phyloP scores from a whole-genome alignment of 2,113 vertebrate genomes.

The Sorex fumeus region DNA sequence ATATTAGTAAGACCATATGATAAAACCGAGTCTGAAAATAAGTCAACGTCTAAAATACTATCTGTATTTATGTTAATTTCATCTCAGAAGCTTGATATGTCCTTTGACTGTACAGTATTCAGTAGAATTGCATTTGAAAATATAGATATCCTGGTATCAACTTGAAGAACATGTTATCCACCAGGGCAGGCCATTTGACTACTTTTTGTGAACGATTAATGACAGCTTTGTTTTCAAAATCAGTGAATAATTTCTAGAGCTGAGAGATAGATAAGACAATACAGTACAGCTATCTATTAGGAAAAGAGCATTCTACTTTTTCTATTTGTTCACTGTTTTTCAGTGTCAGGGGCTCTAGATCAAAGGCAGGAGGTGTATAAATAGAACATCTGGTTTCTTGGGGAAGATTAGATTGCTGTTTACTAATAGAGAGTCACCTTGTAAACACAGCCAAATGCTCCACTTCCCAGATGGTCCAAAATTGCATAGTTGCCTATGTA shows the following conservation, averaged over 20 bases:
- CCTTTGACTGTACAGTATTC: background rate
- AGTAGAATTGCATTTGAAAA: background rate
- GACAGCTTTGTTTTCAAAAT: background rate
- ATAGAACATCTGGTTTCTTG: background rate
- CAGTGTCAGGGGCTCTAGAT: background rate
- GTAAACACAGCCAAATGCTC: slow-evolving; percentile 95
- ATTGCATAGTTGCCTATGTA: slow-evolving; percentile 92
- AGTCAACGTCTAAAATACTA: background rate
- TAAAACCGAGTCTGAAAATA: slow-evolving; percentile 27
- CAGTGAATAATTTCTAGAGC: background rate
- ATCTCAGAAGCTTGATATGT: background rate
- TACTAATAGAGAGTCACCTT: slow-evolving; percentile 89
- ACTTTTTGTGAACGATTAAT: slow-evolving; percentile 28
- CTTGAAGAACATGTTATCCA: slow-evolving; percentile 16
- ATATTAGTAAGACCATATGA: slow-evolving; percentile 7
- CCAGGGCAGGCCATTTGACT: background rate
- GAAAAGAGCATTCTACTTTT: background rate
- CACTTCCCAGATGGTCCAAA: slow-evolving; percentile 94
- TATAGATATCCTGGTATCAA: background rate
- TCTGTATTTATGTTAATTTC: background rate
- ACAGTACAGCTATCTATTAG: background rate
- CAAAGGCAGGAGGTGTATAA: background rate
- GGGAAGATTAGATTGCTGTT: background rate
- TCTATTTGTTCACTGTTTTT: background rate
- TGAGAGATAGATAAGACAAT: background rate